These are phyloP conservation scores for Mycteria americana DNA, from an alignment of 2,797 vertebrate genomes.

Conservation along the genomic window DNA sequence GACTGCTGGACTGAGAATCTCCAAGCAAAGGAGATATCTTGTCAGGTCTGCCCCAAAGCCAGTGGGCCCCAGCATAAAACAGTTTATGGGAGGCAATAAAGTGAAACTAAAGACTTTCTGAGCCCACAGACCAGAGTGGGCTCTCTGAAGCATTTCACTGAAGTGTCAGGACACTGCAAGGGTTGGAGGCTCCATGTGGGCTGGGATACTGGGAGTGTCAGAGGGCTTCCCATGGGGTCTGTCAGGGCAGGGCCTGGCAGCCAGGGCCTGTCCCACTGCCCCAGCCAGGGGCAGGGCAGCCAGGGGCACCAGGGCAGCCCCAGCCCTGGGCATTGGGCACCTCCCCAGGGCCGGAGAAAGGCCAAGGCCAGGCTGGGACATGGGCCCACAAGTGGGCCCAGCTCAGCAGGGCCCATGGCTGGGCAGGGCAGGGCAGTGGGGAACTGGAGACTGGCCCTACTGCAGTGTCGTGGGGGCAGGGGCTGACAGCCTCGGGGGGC, in stretches of 20 bases:
- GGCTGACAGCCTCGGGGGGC: fast-evolving
- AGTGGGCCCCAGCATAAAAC: not conserved
- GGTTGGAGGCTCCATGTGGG: not conserved
- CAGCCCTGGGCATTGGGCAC: fast-evolving
- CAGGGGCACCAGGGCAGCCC: not conserved
- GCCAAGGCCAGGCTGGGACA: too few species aligned
- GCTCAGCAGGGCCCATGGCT: fast-evolving
- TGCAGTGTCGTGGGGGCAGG: fast-evolving
- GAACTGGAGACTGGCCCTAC: fast-evolving
- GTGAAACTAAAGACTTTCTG: not conserved
- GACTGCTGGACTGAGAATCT: not conserved
- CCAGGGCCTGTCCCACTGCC: not conserved
- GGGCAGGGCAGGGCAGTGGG: not conserved
- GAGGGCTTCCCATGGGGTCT: fast-evolving
- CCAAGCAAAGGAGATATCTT: not conserved
- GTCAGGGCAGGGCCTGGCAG: not conserved
- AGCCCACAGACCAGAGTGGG: not conserved
- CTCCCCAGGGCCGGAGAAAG: fast-evolving
- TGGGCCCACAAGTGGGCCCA: fast-evolving
- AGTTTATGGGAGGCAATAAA: not conserved
- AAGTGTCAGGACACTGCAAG: not conserved
- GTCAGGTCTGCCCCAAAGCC: not conserved
- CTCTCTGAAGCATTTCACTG: not conserved
- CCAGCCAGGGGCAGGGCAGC: not conserved
- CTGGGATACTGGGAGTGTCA: not conserved